These are phyloP conservation scores for Pachliopta kotzebuea DNA, from an alignment of 2,888 invertebrate species.

Conservation along the genomic window DNA sequence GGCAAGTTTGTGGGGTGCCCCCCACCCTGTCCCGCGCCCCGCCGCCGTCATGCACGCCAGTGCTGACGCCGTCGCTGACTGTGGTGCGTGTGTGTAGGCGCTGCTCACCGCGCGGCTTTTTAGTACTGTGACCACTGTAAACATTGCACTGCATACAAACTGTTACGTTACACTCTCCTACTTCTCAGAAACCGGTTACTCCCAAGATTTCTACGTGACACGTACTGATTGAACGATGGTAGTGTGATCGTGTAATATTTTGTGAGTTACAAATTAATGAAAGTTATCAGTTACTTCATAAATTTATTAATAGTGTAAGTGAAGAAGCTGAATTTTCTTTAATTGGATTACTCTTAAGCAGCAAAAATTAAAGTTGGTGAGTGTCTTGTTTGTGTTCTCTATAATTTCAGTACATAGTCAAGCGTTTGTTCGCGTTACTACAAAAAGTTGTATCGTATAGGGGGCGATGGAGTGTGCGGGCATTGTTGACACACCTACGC, in stretches of 20 bases:
- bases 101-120: slow-evolving; percentile 35
- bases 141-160: slow-evolving; percentile 47
- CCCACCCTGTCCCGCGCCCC: slow-evolving; percentile 52
- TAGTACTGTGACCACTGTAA: slow-evolving; percentile 46
- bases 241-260: slow-evolving; percentile 53
- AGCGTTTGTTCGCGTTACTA: slow-evolving; percentile 41
- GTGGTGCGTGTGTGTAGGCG: slow-evolving; percentile 53
- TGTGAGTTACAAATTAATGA: slow-evolving; percentile 42
- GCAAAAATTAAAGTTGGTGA: slow-evolving; percentile 55
- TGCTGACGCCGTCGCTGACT: slow-evolving; percentile 61
- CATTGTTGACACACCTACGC: slow-evolving; percentile 65
- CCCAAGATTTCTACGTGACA: slow-evolving; percentile 53
- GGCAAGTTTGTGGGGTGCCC: slow-evolving; percentile 64
- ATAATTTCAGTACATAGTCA: slow-evolving; percentile 43
- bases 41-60: slow-evolving; percentile 53
- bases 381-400: slow-evolving; percentile 40
- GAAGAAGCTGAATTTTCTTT: slow-evolving; percentile 45
- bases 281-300: slow-evolving; percentile 43
- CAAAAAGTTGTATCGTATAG: slow-evolving; percentile 56
- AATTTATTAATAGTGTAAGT: slow-evolving; percentile 42
- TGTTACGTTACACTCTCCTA: slow-evolving; percentile 52
- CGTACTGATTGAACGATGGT: slow-evolving; percentile 52
- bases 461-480: slow-evolving; percentile 65
- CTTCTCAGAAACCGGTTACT: slow-evolving; percentile 68
- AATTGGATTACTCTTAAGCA: slow-evolving; percentile 53